Conservation (phyloP, 37 sponge, comb jelly and placozoan genomes). For the Cliona cf. orientalis region DNA sequence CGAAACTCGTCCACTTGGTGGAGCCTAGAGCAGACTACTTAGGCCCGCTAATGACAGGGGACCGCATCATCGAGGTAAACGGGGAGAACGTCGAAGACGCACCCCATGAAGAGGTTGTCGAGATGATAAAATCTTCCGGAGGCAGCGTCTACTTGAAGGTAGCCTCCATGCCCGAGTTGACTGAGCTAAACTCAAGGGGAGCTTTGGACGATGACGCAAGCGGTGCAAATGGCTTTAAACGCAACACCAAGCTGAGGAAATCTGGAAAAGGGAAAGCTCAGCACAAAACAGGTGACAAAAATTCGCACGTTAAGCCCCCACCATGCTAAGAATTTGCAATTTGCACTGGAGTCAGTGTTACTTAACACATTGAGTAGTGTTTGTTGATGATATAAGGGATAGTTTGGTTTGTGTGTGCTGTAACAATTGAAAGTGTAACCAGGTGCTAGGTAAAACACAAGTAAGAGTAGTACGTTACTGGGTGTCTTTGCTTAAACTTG, state of each 20-base stretch:
- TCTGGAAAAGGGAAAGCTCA: constrained; percentile 35
- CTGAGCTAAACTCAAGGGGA: constrained; percentile 80
- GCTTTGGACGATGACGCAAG: constrained; percentile 66
- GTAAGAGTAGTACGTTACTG: too few relatives aligned
- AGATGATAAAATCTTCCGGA: constrained; percentile 83
- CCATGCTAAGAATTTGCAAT: background rate
- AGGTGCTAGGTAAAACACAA: too few relatives aligned
- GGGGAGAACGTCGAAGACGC: constrained; percentile 81
- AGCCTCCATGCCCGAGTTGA: constrained; percentile 82
- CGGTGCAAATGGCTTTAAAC: too few relatives aligned
- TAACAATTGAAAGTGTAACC: too few relatives aligned
- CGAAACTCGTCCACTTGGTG: constrained; percentile 73
- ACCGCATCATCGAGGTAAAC: constrained; percentile 92
- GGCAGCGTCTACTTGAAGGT: constrained; percentile 67
- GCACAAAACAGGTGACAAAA: constrained; percentile 26
- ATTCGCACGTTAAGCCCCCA: too few relatives aligned
- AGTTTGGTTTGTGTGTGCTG: background rate
- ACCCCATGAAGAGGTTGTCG: constrained; percentile 84
- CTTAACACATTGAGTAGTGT: too few relatives aligned
- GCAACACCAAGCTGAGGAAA: constrained; percentile 12
- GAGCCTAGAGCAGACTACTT: constrained; percentile 64
- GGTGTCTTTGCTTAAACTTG: too few relatives aligned
- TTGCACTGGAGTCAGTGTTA: background rate
- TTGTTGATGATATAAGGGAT: too few relatives aligned
- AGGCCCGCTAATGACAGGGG: constrained; percentile 88